These are phyloP conservation scores for Nerophis lumbriciformis DNA, from an alignment of 2,113 vertebrate genomes.

Conservation along the genomic window DNA sequence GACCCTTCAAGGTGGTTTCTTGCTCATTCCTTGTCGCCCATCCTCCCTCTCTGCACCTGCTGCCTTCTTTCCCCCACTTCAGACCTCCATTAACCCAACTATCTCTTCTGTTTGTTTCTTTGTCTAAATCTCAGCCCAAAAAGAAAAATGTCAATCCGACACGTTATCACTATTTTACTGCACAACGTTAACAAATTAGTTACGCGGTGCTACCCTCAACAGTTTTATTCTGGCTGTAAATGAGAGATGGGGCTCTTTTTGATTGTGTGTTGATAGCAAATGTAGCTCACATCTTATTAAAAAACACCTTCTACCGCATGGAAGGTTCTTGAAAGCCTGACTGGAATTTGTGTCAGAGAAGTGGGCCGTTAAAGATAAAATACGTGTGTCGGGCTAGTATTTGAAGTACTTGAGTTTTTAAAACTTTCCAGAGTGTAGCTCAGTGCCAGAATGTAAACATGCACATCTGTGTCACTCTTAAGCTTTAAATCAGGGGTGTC, in stretches of 20 bases:
- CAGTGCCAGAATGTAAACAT: conserved; percentile 10
- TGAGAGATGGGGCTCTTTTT: not conserved
- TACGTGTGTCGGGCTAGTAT: not conserved
- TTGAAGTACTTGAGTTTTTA: conserved; percentile 15
- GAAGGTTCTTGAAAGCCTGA: not conserved
- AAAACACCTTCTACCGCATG: not conserved
- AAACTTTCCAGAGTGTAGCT: conserved; percentile 19
- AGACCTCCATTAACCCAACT: not conserved
- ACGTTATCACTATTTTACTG: not conserved
- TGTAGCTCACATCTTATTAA: not conserved
- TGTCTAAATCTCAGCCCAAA: conserved; percentile 11
- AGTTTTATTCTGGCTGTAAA: conserved; percentile 22
- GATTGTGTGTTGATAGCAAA: not conserved
- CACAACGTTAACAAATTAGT: conserved; percentile 15
- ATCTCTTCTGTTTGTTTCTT: conserved; percentile 9
- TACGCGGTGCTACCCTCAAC: conserved; percentile 1
- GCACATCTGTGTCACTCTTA: not conserved
- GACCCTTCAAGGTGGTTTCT: not conserved
- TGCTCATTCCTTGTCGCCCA: not conserved
- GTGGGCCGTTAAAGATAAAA: conserved; percentile 12
- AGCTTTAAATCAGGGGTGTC: conserved; percentile 16
- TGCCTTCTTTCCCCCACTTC: conserved; percentile 13
- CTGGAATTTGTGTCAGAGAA: conserved; percentile 14
- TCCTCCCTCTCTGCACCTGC: not conserved
- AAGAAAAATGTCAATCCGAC: not conserved